Conservation (phyloP, 1,140 invertebrate species). For the Drosophila malerkotliana region DNA sequence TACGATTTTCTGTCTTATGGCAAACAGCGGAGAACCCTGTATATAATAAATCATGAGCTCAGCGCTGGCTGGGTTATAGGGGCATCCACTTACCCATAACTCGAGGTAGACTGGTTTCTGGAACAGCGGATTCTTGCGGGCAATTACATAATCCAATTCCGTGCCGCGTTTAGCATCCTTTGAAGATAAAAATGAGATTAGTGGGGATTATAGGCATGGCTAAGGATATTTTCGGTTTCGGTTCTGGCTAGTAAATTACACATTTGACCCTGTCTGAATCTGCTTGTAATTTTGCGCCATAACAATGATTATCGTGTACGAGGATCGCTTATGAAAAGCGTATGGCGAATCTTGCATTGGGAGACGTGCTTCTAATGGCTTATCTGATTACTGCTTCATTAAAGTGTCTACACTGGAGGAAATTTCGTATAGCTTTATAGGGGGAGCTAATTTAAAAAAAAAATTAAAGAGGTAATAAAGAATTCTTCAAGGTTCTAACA, state of each 20-base stretch:
- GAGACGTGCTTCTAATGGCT: constrained; percentile 46
- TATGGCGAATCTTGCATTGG: constrained; percentile 38
- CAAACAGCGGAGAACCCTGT: constrained; percentile 89
- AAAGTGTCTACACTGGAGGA: constrained; percentile 20
- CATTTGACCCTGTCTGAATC: constrained; percentile 44
- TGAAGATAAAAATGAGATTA: constrained; percentile 64
- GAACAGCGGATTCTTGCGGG: constrained; percentile 90
- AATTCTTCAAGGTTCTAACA: neutral
- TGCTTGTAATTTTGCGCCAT: constrained; percentile 43
- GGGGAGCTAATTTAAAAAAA: neutral
- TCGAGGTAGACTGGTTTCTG: constrained; percentile 91
- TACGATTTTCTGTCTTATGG: constrained; percentile 90
- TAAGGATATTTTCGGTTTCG: constrained; percentile 17
- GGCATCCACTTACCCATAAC: constrained; percentile 85
- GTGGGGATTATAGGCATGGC: constrained; percentile 17
- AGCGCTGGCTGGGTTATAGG: constrained; percentile 6
- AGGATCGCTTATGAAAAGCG: constrained; percentile 45
- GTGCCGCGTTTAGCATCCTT: constrained; percentile 91
- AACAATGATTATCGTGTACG: constrained; percentile 49
- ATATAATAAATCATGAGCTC: constrained; percentile 11
- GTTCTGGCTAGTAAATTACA: constrained; percentile 28
- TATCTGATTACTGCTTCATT: constrained; percentile 48
- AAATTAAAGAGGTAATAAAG: neutral
- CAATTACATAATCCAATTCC: constrained; percentile 92
- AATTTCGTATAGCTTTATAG: neutral